Base-by-base conservation (phyloP, 2,113 vertebrate species). In the Tamias sibiricus region DNA sequence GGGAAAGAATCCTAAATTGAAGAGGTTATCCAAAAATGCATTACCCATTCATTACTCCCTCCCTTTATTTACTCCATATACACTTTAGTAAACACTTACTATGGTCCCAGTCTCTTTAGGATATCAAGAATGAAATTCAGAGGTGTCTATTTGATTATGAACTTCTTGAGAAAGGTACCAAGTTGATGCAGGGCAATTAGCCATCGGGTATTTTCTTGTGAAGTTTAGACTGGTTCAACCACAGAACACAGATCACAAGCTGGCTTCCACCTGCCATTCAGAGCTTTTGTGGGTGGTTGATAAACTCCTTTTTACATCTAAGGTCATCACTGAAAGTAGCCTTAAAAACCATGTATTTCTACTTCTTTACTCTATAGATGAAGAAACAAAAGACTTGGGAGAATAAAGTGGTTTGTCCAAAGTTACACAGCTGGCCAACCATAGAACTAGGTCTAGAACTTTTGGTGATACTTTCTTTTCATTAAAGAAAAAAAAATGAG, bases 91-190 rank as follows among this genome's bases (percentile, higher is more conserved):
- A 69, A 42, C 4, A 22, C 14, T 57, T 69, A 62, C 30, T 87
- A 6, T 17, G 9, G 75, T 16, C 10, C 13, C 37, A 42, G 11
- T 47, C 12, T 69, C 47, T 79, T 40, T 42, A 16, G 69, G 17
- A 62, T 90, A 76, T 40, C 64, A 32, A 96, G 49, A 87, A 81
- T 71, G 40, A 79, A 81, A 71, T 94, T 87, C 37, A 75, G 35
- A 49, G 22, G 4, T 26, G 32, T 17, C 35, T 54, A 30, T 81
- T 76, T 42, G 9, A 79, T 59, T 75, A n/a, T 82, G 81, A 91
- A 88, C 32, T 85, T 72, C 14, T n/a, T 85, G 11, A 54, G 30
- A 26, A 76, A 76, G 12, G 12, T 76, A 76, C 22, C 49, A 52
- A 76, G 28, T n/a, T 74, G 59, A 6, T 22, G 71, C 57, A 89